Conservation (phyloP, 2,113 vertebrate species). For the Chitala chitala region DNA sequence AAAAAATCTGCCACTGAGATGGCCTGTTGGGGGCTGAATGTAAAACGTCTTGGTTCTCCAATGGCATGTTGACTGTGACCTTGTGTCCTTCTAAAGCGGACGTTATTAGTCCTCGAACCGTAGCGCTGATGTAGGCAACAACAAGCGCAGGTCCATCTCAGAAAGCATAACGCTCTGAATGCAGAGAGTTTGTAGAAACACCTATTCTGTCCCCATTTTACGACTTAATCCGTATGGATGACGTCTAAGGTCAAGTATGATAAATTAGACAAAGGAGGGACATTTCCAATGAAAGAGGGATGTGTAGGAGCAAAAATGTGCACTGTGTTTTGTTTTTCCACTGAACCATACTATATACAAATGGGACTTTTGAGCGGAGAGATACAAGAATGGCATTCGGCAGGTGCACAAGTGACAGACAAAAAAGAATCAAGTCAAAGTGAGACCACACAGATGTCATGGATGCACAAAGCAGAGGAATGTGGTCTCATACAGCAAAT, state of each 20-base stretch:
- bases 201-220: background rate
- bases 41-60: background rate
- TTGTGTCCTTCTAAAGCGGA: background rate
- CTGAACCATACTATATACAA: too few species aligned
- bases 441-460: conserved; percentile 8
- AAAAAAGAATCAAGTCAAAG: too few species aligned
- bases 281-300: too few species aligned
- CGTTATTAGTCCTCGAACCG: background rate
- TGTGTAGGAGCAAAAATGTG: too few species aligned
- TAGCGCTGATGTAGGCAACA: background rate
- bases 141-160: background rate
- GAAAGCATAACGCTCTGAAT: too few species aligned
- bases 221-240: background rate
- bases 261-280: too few species aligned
- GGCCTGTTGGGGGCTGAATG: background rate
- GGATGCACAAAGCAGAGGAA: background rate
- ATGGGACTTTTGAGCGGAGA: too few species aligned
- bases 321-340: too few species aligned
- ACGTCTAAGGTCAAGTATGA: background rate
- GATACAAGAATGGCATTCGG: background rate
- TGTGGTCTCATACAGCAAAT: conserved; percentile 6
- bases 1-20: background rate
- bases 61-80: background rate
- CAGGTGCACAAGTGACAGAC: background rate
- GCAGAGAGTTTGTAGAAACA: too few species aligned